phyloP scores from a whole-genome alignment of 2,797 vertebrate species.

The Orientallactaga sibirica region DNA sequence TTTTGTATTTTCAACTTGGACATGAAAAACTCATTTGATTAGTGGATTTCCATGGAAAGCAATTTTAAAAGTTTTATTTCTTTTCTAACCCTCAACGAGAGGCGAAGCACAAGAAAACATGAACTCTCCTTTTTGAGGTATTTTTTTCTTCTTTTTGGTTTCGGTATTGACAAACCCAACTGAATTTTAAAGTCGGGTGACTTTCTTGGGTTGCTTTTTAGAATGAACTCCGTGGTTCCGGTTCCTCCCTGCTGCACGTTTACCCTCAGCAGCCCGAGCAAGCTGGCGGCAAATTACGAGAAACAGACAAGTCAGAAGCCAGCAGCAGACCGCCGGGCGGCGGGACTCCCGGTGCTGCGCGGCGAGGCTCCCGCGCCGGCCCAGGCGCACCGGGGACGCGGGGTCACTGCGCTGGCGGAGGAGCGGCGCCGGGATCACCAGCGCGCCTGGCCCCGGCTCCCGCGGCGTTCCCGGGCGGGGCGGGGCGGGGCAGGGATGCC shows the following conservation, averaged over 20 bases:
- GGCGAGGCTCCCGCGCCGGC: too few species aligned
- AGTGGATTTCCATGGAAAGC: background rate
- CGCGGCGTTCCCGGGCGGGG: conserved; percentile 23
- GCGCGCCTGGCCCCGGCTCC: background rate
- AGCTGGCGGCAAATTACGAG: background rate
- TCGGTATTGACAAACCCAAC: conserved; percentile 24
- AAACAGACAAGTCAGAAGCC: conserved; percentile 14
- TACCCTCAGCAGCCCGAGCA: background rate
- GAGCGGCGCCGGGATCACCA: fast-evolving
- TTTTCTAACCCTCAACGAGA: background rate
- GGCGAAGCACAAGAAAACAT: conserved; percentile 14
- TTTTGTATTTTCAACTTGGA: background rate
- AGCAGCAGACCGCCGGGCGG: background rate
- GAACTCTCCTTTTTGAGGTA: background rate
- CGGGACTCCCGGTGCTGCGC: too few species aligned
- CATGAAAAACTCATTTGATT: background rate
- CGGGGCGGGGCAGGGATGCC: background rate
- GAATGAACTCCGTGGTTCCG: background rate
- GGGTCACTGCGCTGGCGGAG: too few species aligned
- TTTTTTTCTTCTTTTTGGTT: background rate
- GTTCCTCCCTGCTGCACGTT: background rate
- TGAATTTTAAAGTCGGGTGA: conserved; percentile 17
- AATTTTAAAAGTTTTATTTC: conserved; percentile 8
- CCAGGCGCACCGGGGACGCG: background rate
- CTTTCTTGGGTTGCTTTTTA: background rate